Evolutionary conservation across 2,888 invertebrate species (phyloP).

Genomic region (Buathra laborator): DNA sequence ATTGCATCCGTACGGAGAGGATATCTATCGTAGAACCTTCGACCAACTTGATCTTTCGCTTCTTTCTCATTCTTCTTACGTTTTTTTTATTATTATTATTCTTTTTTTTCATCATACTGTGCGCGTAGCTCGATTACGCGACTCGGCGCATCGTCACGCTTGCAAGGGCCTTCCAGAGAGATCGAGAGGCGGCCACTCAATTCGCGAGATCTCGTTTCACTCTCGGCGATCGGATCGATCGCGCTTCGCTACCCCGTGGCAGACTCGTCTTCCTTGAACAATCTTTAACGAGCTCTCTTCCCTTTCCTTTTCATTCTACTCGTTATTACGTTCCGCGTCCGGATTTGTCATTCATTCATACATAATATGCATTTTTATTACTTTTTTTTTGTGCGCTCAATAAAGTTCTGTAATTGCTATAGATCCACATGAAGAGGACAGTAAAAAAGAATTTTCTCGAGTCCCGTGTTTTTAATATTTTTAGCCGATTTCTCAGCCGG

Average conservation of each 20-base stretch:
- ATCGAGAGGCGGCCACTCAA: conserved; percentile 16
- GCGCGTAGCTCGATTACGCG: conserved; percentile 61
- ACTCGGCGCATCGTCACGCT: conserved; percentile 66
- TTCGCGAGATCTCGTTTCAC: conserved; percentile 50
- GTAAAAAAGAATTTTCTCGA: not conserved
- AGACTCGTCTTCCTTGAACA: conserved; percentile 19
- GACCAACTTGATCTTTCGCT: conserved; percentile 35
- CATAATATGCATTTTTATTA: conserved; percentile 28
- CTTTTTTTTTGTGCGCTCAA: not conserved
- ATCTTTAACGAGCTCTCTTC: conserved; percentile 45
- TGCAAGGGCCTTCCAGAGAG: conserved; percentile 13
- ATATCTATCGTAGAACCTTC: conserved; percentile 39
- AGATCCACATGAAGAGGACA: not conserved
- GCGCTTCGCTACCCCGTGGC: conserved; percentile 41
- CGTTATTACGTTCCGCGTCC: not conserved
- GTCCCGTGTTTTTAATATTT: too few species aligned
- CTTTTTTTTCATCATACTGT: conserved; percentile 34
- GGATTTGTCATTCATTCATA: conserved; percentile 48
- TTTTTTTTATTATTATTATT: conserved; percentile 49
- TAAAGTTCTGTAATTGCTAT: not conserved
- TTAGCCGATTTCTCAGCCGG: too few species aligned
- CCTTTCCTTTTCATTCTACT: conserved; percentile 15
- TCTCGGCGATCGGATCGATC: conserved; percentile 57
- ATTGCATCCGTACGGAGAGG: conserved; percentile 64
- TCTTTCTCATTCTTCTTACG: conserved; percentile 40